Base-by-base conservation (phyloP, 2,113 vertebrate species). In the Anguilla japonica region DNA sequence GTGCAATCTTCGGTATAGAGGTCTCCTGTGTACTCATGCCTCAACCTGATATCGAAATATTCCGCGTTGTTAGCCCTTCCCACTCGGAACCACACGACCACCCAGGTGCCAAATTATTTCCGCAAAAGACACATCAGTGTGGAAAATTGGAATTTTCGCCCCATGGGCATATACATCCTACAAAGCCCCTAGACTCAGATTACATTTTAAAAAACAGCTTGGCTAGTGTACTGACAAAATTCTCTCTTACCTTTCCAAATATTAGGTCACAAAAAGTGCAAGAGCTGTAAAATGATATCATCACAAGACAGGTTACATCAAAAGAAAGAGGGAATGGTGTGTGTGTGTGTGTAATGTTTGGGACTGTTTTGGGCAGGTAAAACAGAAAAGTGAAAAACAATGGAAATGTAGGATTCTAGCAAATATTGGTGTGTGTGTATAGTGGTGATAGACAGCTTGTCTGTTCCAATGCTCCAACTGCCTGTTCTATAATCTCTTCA, bases 61-160 rank as follows among this genome's bases (percentile, higher is more conserved):
- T 75, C 56, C 81, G 84, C 34, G 79, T 85, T 85, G 75, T 79
- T 79, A 18, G 78, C 46, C 16, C 40, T 71, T 56, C 50, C 39
- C 1, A 29, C 20, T 34, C 8, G 34, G 41, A 85, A 81, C 40
- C 41, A 22, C 57, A 50, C 34, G 40, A 78, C 75, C 84, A 80
- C 50, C 78, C 50, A 60, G 20, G 26, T 79, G 56, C 26, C n/a
- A 57, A 81, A 60, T 80, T 22, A 60, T 81, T 56, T 16, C 11
- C 14, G 1, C 22, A 63, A 63, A 63, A 63, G 26, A 22, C 22
- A 63, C 22, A 63, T 22, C 18, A 67, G 22, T 22, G 60, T 6
- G 26, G 29, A 11, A 81, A 16, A 60, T 6, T 53, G 50, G 50
- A 13, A 53, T 71, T 18, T 71, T 43, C 39, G n/a, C 14, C 29